phyloP scores from a whole-genome alignment of 2,113 vertebrate genomes.

The Ophiodon elongatus region DNA sequence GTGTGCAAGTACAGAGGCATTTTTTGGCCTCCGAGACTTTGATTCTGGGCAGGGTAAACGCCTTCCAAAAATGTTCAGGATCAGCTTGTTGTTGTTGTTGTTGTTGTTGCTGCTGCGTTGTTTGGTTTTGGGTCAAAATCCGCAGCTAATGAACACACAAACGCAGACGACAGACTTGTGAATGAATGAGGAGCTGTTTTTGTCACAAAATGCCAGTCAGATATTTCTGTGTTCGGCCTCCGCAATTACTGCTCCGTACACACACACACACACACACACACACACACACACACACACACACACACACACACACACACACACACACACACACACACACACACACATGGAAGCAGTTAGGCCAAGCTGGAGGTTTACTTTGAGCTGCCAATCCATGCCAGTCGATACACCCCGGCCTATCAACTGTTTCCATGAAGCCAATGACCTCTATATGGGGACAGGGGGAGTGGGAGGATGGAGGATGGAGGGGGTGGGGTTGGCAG shows the following conservation, averaged over 20 bases:
- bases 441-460: constrained; percentile 70
- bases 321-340: constrained; percentile 43
- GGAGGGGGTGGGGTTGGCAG: constrained; percentile 18
- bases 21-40: constrained; percentile 50
- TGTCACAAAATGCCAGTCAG: constrained; percentile 47
- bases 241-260: constrained; percentile 61
- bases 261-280: neutral
- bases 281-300: constrained; percentile 26
- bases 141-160: constrained; percentile 1
- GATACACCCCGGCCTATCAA: constrained; percentile 73
- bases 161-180: constrained; percentile 24
- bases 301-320: constrained; percentile 36
- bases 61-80: constrained; percentile 45
- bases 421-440: constrained; percentile 77
- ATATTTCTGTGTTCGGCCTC: constrained; percentile 70
- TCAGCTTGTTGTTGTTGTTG: neutral
- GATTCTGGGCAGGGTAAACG: constrained; percentile 44
- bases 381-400: constrained; percentile 79
- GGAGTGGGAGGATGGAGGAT: neutral
- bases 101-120: constrained; percentile 33
- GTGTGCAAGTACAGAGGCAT: constrained; percentile 48
- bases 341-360: constrained; percentile 78
- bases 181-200: constrained; percentile 43
- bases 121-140: constrained; percentile 10
- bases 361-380: constrained; percentile 72